Base-by-base conservation (phyloP, 2,888 invertebrate species). In the Melanostoma mellinum region DNA sequence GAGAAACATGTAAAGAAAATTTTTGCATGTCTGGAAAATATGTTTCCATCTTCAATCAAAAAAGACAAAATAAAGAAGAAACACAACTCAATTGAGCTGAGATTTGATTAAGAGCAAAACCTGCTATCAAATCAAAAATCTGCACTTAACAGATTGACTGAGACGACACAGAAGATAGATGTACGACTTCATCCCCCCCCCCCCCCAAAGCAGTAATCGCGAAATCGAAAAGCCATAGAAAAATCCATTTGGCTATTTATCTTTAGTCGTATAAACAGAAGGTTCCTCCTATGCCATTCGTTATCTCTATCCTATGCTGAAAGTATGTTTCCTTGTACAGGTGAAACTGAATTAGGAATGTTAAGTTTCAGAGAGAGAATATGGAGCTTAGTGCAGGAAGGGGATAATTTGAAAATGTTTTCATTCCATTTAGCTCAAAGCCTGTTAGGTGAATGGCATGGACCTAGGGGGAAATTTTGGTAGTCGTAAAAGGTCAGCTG, bases 111-210 rank as follows among this genome's bases (percentile, higher is more conserved):
- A 63, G 63, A 63, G 50, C 50, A 63, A 20, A 20, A 63, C 38
- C 63, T 63, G 63, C 50, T 63, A 63, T 63, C 63, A 63, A 63
- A 63, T 63, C 63, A 63, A 50, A 63, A 38, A 38, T 63, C 48
- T 63, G 38, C 63, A 63, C 63, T 63, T 63, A 63, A 63, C 50
- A 63, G 63, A 20, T 20, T 20, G 20, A 20, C 20, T 20, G 20
- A 20, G 20, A 20, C 20, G 20, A 20, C 20, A 20, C 20, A 20
- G 20, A 20, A 3, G 9, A 10, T 32, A 20, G 2, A 46, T 2
- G 8, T 44, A 60, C 44, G 36, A 20, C 30, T 50, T 38, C 30
- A 50, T 40, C 4, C 50, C 50, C 20, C 20, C 20, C 4, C 50
- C 50, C 20, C 20, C 20, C 48, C 3, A 6, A 63, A 50, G 38